phyloP scores from a whole-genome alignment of 2,888 invertebrate species.

The Gari tellinella region DNA sequence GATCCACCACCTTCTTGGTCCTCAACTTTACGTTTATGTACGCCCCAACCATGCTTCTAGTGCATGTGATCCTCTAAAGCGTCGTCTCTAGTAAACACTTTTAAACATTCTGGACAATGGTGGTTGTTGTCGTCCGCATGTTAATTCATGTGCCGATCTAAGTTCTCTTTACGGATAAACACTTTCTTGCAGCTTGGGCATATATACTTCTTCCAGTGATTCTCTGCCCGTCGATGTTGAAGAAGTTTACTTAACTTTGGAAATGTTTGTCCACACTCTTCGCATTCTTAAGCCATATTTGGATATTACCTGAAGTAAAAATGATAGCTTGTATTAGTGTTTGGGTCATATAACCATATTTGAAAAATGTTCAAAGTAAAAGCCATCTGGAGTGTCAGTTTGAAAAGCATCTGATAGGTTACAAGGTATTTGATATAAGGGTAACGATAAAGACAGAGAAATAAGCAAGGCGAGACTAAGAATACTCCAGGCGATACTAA shows the following conservation, averaged over 20 bases:
- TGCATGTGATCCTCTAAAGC: constrained; percentile 4
- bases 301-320: not conserved
- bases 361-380: not conserved
- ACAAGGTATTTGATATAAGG: too few relatives aligned
- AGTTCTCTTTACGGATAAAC: constrained; percentile 22
- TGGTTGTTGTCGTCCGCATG: constrained; percentile 16
- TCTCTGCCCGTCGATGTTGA: constrained; percentile 21
- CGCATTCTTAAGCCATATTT: constrained; percentile 19
- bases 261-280: constrained; percentile 16
- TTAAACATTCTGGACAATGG: constrained; percentile 11
- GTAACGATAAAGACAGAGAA: not conserved
- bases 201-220: constrained; percentile 20
- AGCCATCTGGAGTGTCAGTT: not conserved
- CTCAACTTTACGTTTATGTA: not conserved
- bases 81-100: constrained; percentile 6
- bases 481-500: not conserved
- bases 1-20: not conserved
- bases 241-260: constrained; percentile 16
- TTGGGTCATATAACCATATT: not conserved
- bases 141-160: constrained; percentile 16
- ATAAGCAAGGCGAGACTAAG: not conserved
- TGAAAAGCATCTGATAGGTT: constrained; percentile 1
- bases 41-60: constrained; percentile 1
- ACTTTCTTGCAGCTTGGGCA: constrained; percentile 8
- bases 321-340: constrained; percentile 2